Percentiles rank a stretch among this genome's conserved stretches.
Evolutionary conservation across 2,888 invertebrate genomes (phyloP).

Genomic region (Lagria hirta): DNA sequence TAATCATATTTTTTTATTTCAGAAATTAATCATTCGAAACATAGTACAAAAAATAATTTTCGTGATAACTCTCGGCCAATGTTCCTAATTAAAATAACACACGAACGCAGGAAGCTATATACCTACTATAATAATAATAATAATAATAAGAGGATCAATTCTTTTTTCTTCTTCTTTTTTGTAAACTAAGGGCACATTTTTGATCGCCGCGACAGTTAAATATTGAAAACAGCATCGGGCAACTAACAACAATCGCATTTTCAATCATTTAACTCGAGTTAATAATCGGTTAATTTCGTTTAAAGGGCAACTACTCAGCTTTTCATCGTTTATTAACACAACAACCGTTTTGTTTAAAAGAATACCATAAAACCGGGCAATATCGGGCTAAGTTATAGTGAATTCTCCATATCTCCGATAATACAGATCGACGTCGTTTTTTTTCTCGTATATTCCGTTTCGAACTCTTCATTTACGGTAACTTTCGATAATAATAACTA

Average conservation of each 20-base stretch:
- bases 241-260: conserved; percentile 42
- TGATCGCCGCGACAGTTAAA: conserved; percentile 34
- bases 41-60: conserved; percentile 49
- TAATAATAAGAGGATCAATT: conserved; percentile 35
- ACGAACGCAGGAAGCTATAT: conserved; percentile 49
- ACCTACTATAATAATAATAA: conserved; percentile 36
- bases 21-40: conserved; percentile 45
- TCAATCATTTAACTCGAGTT: conserved; percentile 43
- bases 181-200: conserved; percentile 38
- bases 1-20: conserved; percentile 32
- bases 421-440: conserved; percentile 8
- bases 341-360: conserved; percentile 21
- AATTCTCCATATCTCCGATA: conserved; percentile 28
- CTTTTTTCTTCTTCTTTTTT: conserved; percentile 29
- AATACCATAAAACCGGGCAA: conserved; percentile 25
- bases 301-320: conserved; percentile 37
- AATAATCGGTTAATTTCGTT: conserved; percentile 27
- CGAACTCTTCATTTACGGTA: conserved; percentile 14
- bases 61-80: conserved; percentile 46
- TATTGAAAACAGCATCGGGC: conserved; percentile 48
- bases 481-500: conserved; percentile 36
- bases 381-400: conserved; percentile 43
- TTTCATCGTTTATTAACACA: conserved; percentile 15
- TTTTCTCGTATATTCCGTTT: conserved; percentile 6
- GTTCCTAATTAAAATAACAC: conserved; percentile 41